Base-by-base conservation (phyloP, 2,888 invertebrate species). In the Taphrorychus bicolor region DNA sequence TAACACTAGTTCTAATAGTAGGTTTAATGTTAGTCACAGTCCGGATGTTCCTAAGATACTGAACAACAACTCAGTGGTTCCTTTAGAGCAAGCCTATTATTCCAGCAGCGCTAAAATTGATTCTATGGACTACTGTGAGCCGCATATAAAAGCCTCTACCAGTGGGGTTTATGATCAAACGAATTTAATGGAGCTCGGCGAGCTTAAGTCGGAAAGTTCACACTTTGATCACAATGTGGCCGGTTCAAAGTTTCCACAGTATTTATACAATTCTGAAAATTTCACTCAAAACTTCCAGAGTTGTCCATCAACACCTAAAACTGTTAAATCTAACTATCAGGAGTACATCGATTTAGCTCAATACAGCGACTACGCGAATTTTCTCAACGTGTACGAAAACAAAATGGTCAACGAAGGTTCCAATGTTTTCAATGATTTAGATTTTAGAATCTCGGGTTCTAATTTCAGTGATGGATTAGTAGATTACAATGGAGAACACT, bases 1-100 rank as follows among this genome's bases (percentile, higher is more conserved):
- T 53, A 83, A 82, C 66, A 80, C 79, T 49, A 81, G 81, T 65
- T 76, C 76, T 63, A 80, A 79, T 60, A 82, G 82, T 73, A 77
- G 82, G 69, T 79, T 81, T 66, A 81, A 83, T 71, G 73, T 81
- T 60, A 81, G 78, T 70, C 81, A 87, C 2, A 87, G 87, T 0
- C 88, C 87, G 0, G 88, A 87, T 66, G 76, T 73, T 62, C 74
- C 73, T 74, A 81, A 85, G 22, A 32, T 60, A 11, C n/a, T 60
- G 4, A 81, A 78, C 69, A 81, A 80, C 66, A 76, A 77, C 52
- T 75, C 75, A 9, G 73, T 76, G 4, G 74, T 76, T 11, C 71
- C 75, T 49, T 72, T 77, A 57, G 76, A 75, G 32, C 76, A 76
- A 60, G 72, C 73, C 59, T 71, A 73, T 45, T 77, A 73, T 61